phyloP scores from a whole-genome alignment of 2,797 vertebrate genomes.

The Halcyon leucocephala region DNA sequence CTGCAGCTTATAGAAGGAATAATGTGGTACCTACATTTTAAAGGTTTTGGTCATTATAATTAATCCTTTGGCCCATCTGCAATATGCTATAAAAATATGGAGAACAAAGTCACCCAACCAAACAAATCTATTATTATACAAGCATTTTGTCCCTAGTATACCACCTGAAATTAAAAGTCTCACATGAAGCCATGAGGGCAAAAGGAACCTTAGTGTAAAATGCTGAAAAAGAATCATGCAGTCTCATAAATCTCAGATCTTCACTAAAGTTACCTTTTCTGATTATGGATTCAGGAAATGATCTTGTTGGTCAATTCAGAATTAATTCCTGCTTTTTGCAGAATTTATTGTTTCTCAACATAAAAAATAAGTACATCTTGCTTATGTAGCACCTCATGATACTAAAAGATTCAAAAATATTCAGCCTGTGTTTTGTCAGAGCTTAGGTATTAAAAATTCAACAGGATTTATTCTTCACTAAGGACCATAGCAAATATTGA shows the following conservation, averaged over 20 bases:
- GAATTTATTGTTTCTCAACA: neutral
- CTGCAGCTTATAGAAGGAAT: neutral
- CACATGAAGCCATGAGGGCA: neutral
- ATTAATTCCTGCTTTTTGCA: neutral
- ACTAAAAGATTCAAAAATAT: neutral
- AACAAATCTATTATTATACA: neutral
- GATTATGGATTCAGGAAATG: neutral
- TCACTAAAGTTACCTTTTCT: neutral
- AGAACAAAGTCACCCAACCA: neutral
- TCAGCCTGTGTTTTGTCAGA: neutral
- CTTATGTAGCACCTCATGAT: neutral
- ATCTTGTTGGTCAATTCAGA: neutral
- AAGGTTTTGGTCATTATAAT: neutral
- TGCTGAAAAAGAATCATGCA: neutral
- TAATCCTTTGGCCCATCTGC: neutral
- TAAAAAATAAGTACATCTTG: neutral
- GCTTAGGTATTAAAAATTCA: neutral
- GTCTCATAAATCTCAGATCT: neutral
- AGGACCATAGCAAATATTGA: neutral
- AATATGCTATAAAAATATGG: neutral
- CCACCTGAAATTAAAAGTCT: neutral
- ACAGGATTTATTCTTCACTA: neutral
- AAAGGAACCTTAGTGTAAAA: neutral
- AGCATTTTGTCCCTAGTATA: neutral
- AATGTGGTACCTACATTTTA: neutral